Evolutionary conservation across 2,888 invertebrate genomes (phyloP).

Genomic region (Macrosiphum euphorbiae): DNA sequence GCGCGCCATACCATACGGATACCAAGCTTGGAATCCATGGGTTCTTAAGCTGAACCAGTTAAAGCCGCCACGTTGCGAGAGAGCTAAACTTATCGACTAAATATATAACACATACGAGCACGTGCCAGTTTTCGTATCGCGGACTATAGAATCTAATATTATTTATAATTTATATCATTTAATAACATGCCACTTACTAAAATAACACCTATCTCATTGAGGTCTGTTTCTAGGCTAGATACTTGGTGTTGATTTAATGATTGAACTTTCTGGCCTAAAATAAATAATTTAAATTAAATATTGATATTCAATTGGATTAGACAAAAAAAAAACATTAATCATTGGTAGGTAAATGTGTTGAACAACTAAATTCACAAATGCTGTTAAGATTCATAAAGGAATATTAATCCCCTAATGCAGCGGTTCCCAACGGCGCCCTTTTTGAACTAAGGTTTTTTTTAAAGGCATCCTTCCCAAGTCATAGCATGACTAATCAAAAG

Average conservation of each 20-base stretch:
- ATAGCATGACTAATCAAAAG: no score
- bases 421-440: no score
- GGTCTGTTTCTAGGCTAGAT: not conserved
- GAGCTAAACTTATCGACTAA: no score
- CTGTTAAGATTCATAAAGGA: not conserved
- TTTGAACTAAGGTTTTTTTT: no score
- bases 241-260: not conserved
- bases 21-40: no score
- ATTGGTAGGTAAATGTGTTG: not conserved
- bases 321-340: not conserved
- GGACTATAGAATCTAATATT: no score
- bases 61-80: no score
- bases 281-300: not conserved
- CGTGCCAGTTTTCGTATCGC: no score
- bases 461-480: no score
- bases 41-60: no score
- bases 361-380: not conserved
- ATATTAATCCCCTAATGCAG: not conserved
- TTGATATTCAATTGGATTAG: not conserved
- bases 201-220: not conserved
- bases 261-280: slow-evolving; percentile 23
- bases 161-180: not conserved
- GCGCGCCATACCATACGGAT: no score
- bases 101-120: no score
- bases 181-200: slow-evolving; percentile 30